phyloP scores from a whole-genome alignment of 2,113 vertebrate genomes.

The Bagarius yarrelli region DNA sequence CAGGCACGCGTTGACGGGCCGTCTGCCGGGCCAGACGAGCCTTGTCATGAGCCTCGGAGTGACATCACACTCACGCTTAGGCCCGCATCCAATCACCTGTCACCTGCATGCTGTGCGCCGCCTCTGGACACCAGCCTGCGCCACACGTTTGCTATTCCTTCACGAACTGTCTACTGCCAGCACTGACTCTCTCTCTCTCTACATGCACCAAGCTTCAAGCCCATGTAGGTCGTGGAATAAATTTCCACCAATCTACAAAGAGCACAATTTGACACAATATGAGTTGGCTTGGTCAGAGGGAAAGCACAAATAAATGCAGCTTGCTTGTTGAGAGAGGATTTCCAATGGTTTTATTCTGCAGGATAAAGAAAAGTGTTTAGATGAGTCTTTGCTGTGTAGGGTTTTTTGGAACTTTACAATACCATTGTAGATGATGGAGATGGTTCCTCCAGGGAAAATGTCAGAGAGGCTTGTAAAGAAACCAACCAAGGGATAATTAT shows the following conservation, averaged over 20 bases:
- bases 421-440: not conserved
- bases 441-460: not conserved
- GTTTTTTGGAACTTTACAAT: not conserved
- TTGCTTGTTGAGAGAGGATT: slow-evolving; percentile 5
- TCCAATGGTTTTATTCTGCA: not conserved
- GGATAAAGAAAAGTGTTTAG: not conserved
- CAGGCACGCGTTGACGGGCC: slow-evolving; percentile 49
- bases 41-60: slow-evolving; percentile 51
- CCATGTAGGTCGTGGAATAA: slow-evolving; percentile 42
- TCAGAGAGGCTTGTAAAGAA: not conserved
- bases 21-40: slow-evolving; percentile 46
- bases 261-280: not conserved
- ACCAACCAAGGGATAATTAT: not conserved
- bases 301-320: not conserved
- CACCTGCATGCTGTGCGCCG: slow-evolving; percentile 53
- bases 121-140: slow-evolving; percentile 51
- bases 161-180: slow-evolving; percentile 53
- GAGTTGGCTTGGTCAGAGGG: not conserved
- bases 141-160: slow-evolving; percentile 53
- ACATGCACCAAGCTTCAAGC: slow-evolving; percentile 41
- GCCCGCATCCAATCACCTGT: slow-evolving; percentile 51
- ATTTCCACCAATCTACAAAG: not conserved
- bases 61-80: slow-evolving; percentile 52
- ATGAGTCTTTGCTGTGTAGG: not conserved
- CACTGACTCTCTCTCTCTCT: slow-evolving; percentile 45